phyloP scores from a whole-genome alignment of 1,140 invertebrate genomes.

The Heliconius hermathena region DNA sequence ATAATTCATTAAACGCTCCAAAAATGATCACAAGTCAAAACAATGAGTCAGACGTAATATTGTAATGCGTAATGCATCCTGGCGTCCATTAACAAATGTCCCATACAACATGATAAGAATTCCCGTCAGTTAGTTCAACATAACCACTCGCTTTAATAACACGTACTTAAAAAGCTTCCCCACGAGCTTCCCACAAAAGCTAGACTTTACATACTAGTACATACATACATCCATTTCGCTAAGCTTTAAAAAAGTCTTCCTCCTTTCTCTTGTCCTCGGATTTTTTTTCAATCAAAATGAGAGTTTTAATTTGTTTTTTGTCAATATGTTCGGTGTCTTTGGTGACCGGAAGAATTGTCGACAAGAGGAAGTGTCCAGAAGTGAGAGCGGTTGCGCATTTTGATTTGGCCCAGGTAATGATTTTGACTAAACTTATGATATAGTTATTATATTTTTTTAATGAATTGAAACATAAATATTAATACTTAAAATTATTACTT shows the following conservation, averaged over 20 bases:
- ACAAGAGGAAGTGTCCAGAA: slow-evolving; percentile 75
- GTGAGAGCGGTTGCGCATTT: slow-evolving; percentile 74
- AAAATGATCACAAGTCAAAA: slow-evolving; percentile 43
- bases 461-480: not conserved
- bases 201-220: slow-evolving; percentile 4
- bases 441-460: not conserved
- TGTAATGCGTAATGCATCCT: slow-evolving; percentile 65
- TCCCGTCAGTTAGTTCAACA: slow-evolving; percentile 73
- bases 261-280: not conserved
- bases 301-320: not conserved
- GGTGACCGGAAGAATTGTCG: slow-evolving; percentile 56
- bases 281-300: slow-evolving; percentile 10
- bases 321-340: slow-evolving; percentile 44
- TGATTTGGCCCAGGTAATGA: slow-evolving; percentile 64
- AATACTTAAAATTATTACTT: not conserved
- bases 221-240: no score
- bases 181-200: not conserved
- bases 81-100: slow-evolving; percentile 68
- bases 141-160: slow-evolving; percentile 54
- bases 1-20: slow-evolving; percentile 2
- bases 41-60: slow-evolving; percentile 75
- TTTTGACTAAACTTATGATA: not conserved
- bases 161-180: slow-evolving; percentile 43
- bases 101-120: slow-evolving; percentile 78
- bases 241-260: not conserved